phyloP scores from a whole-genome alignment of 2,113 vertebrate species.

The Semnopithecus entellus region DNA sequence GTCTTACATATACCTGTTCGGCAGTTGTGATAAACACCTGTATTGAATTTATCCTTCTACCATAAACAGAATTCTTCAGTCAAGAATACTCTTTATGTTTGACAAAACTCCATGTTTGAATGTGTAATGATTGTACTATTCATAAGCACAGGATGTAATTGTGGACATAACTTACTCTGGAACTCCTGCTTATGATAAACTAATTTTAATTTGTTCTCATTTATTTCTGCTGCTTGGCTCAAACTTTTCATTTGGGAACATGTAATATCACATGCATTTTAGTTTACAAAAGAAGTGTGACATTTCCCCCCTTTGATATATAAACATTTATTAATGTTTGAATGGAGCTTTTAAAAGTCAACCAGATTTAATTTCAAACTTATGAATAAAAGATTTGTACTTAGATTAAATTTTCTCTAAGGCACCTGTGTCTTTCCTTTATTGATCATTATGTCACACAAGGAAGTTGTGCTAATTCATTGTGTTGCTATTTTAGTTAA shows the following conservation, averaged over 20 bases:
- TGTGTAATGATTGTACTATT: neutral
- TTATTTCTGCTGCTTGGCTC: neutral
- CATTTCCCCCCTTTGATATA: slow-evolving; percentile 43
- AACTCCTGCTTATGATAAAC: neutral
- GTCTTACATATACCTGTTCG: neutral
- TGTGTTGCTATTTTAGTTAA: slow-evolving; percentile 61
- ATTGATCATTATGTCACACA: slow-evolving; percentile 66
- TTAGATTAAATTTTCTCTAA: slow-evolving; percentile 71
- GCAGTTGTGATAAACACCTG: neutral
- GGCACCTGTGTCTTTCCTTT: slow-evolving; percentile 64
- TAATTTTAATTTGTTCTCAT: slow-evolving; percentile 15
- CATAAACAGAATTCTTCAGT: neutral
- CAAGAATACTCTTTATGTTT: neutral
- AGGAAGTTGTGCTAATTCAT: slow-evolving; percentile 61
- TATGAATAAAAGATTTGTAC: slow-evolving; percentile 74
- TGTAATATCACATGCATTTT: slow-evolving; percentile 50
- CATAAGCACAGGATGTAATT: neutral
- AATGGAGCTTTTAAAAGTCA: slow-evolving; percentile 65
- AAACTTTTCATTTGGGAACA: slow-evolving; percentile 25
- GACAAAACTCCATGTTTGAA: neutral
- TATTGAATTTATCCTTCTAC: neutral
- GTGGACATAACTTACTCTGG: neutral
- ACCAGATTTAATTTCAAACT: slow-evolving; percentile 67
- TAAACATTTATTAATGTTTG: slow-evolving; percentile 70
- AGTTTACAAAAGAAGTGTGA: slow-evolving; percentile 57